Conservation (phyloP, 2,113 vertebrate species). For the Sphyrna mokarran region DNA sequence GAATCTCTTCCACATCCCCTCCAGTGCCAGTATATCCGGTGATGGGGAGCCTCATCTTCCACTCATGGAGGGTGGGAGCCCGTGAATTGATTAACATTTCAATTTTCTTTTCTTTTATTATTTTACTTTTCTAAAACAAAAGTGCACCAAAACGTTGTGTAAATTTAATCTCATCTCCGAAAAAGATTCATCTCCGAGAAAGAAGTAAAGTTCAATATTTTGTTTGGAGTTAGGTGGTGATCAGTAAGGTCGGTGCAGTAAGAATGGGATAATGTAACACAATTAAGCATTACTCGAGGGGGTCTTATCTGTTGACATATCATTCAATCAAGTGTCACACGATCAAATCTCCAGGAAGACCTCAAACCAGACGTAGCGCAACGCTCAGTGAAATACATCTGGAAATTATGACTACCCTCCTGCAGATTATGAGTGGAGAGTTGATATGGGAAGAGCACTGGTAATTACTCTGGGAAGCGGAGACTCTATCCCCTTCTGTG, state of each 20-base stretch:
- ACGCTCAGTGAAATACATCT: not conserved
- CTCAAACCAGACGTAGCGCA: not conserved
- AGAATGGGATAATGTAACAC: not conserved
- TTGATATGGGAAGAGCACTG: not conserved
- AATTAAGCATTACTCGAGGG: not conserved
- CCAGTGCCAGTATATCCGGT: too few species aligned
- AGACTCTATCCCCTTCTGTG: not conserved
- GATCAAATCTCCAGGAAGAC: not conserved
- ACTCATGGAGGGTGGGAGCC: not conserved
- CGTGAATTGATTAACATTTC: too few species aligned
- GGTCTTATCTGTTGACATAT: not conserved
- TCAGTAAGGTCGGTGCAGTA: not conserved
- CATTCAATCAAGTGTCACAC: not conserved
- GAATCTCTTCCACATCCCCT: too few species aligned
- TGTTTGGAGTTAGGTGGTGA: not conserved
- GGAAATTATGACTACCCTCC: not conserved
- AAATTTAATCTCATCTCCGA: too few species aligned
- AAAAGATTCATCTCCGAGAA: not conserved
- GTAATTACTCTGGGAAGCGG: not conserved
- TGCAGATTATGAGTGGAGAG: not conserved
- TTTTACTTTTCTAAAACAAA: not conserved
- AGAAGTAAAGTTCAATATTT: not conserved
- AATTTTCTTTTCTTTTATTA: too few species aligned
- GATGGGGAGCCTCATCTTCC: not conserved
- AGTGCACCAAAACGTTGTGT: not conserved